Base-by-base conservation (phyloP, 1,140 invertebrate genomes). In the Sitodiplosis mosellana region DNA sequence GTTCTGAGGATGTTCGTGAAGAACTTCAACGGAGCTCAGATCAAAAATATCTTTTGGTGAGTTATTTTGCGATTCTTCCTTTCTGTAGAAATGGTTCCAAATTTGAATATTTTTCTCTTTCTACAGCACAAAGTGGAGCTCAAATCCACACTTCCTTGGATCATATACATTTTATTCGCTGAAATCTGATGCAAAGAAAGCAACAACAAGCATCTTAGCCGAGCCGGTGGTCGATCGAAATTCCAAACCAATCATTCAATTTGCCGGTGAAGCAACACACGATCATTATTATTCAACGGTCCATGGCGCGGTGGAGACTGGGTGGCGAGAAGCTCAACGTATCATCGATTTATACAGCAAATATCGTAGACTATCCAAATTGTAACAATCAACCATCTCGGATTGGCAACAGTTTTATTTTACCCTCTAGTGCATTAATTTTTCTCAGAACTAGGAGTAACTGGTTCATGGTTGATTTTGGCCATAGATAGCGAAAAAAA, bases 301-400 rank as follows among this genome's bases (percentile, higher is more conserved):
- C 3, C 85, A 90, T 60, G 86, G 86, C 8, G 87, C 86, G 1
- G 65, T 87, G 2, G 78, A 82, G 62, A 73, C 75, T 22, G 86
- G 85, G 0, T 80, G 77, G 64, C 69, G 82, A 48, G 85, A 87
- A 64, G 84, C 84, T n/a, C 70, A 83, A 8, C 55, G 61, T n/a
- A 44, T 64, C 11, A 53, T 53, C 0, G 58, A 59, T 4, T 61
- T 64, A 20, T 64, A 64, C 27, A 27, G 3, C 27, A 27, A 27
- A 5, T 27, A 10, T 5, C 3, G 10, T 5, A 27, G 27, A 27
- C 27, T 5, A 5, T 27, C 27, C 27, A 27, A 27, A 27, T 27
- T 27, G 27, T 5, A 27, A 27, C 27, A n/a, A n/a, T n/a, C n/a
- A n/a, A n/a, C n/a, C n/a, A n/a, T n/a, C n/a, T n/a, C n/a, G n/a